phyloP scores from a whole-genome alignment of 2,888 invertebrate species.

The Pterobdella sp. region DNA sequence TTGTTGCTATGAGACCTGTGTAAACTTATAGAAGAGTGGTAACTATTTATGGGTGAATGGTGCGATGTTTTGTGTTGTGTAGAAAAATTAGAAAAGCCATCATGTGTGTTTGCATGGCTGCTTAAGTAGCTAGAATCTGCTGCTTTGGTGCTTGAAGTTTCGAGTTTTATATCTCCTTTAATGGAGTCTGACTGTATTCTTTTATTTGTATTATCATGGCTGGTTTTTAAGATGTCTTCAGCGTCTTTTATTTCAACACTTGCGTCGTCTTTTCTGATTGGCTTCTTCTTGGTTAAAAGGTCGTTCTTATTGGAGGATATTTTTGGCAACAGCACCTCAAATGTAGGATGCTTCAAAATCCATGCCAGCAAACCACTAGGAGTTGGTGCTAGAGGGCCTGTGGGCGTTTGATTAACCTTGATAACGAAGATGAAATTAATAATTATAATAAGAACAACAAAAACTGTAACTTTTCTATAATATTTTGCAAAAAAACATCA shows the following conservation, averaged over 20 bases:
- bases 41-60: no score
- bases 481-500: no score
- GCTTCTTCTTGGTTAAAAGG: background rate
- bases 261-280: background rate
- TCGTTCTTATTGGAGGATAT: background rate
- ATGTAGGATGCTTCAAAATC: constrained; percentile 78
- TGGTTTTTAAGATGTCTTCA: background rate
- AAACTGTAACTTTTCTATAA: no score
- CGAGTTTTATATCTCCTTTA: background rate
- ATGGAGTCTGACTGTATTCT: background rate
- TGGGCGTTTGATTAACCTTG: no score
- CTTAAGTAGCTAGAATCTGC: background rate
- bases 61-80: background rate
- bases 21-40: no score
- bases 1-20: background rate
- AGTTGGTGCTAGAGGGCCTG: constrained; percentile 74
- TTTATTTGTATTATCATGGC: background rate
- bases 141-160: background rate
- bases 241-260: background rate
- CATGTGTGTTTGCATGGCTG: no score
- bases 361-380: constrained; percentile 70
- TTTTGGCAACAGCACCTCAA: constrained; percentile 63
- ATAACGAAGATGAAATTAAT: no score
- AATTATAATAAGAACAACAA: no score
- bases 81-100: background rate